These are phyloP conservation scores for Probosciger aterrimus DNA, from an alignment of 2,113 vertebrate species.

Conservation along the genomic window DNA sequence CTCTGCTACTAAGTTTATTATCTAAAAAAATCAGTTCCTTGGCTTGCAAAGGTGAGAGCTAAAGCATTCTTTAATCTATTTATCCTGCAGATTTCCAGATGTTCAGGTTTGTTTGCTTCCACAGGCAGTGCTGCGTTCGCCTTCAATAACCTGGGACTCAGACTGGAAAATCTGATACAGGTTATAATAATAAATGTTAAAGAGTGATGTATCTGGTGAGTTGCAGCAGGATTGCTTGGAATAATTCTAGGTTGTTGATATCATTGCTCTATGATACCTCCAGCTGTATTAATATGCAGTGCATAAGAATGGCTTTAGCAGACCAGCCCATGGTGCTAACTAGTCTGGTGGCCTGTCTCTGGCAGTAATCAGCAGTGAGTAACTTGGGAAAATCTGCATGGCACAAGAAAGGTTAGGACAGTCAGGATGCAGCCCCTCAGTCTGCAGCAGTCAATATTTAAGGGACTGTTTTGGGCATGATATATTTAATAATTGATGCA, in stretches of 20 bases:
- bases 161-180: background rate
- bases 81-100: background rate
- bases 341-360: background rate
- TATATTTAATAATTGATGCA: background rate
- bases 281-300: background rate
- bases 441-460: background rate
- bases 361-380: background rate
- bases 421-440: background rate
- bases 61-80: background rate
- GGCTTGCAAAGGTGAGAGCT: background rate
- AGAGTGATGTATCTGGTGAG: background rate
- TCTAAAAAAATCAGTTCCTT: background rate
- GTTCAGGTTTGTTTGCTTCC: background rate
- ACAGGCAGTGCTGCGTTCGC: background rate
- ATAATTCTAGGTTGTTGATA: background rate
- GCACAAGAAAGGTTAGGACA: fast-evolving
- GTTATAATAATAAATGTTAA: background rate
- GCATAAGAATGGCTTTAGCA: fast-evolving
- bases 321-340: background rate
- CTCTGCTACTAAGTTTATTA: background rate
- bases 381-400: background rate
- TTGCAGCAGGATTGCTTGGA: background rate
- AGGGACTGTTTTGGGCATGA: too few species aligned
- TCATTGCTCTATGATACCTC: fast-evolving
- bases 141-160: background rate